phyloP scores from a whole-genome alignment of 2,888 invertebrate genomes.

The Drosophila infuscata region DNA sequence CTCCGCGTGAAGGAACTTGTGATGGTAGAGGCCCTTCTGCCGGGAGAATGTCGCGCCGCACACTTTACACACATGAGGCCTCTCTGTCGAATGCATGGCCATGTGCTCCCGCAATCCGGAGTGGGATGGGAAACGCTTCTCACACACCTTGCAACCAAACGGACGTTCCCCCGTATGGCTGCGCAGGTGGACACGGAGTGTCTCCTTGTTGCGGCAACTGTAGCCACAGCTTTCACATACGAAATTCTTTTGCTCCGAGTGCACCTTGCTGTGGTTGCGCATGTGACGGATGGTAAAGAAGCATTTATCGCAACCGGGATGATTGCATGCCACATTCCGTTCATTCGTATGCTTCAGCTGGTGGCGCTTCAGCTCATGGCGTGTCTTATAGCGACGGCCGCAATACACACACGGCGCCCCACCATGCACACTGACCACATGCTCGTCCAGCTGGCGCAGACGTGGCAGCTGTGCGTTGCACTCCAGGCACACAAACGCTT shows the following conservation, averaged over 20 bases:
- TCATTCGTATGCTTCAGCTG: conserved; percentile 71
- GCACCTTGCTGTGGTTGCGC: conserved; percentile 72
- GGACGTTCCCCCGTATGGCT: conserved; percentile 82
- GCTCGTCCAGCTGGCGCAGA: conserved; percentile 64
- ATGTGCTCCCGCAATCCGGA: conserved; percentile 78
- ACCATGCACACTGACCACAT: conserved; percentile 60
- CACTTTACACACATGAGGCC: conserved; percentile 73
- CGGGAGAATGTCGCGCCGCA: conserved; percentile 79
- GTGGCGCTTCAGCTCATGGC: conserved; percentile 75
- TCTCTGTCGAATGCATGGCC: conserved; percentile 80
- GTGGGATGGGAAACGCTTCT: conserved; percentile 75
- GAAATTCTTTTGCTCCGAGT: conserved; percentile 75
- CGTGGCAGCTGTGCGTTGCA: conserved; percentile 61
- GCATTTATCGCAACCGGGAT: conserved; percentile 76
- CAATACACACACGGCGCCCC: conserved; percentile 68
- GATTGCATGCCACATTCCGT: conserved; percentile 66
- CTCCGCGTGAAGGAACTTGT: conserved; percentile 77
- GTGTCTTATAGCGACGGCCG: conserved; percentile 70
- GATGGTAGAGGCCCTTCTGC: conserved; percentile 78
- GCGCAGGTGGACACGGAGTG: conserved; percentile 75
- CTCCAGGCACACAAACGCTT: conserved; percentile 60
- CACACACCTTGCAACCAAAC: conserved; percentile 73
- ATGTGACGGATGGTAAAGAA: conserved; percentile 73
- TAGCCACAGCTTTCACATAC: conserved; percentile 81
- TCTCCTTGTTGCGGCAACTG: conserved; percentile 75